Evolutionary conservation across 2,888 invertebrate species (phyloP).

Genomic region (Crepidodera aurea): DNA sequence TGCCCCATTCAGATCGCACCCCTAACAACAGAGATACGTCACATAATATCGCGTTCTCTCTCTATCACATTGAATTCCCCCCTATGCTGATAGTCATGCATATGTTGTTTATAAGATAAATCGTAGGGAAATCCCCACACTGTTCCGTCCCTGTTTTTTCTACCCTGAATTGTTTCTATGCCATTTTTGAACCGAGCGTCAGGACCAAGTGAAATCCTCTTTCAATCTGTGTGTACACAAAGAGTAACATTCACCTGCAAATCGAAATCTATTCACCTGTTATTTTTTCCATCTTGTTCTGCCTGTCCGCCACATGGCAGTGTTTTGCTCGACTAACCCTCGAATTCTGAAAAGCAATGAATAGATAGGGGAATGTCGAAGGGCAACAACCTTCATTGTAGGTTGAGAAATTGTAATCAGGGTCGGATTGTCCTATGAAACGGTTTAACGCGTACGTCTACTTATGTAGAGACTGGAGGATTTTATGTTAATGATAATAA

Average conservation of each 20-base stretch:
- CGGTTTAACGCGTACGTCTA: neutral
- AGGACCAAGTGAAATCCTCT: neutral
- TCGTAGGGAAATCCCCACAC: no score
- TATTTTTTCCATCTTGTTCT: neutral
- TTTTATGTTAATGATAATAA: no score
- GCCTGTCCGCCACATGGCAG: constrained; percentile 8
- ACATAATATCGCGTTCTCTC: no score
- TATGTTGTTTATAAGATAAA: no score
- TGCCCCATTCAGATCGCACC: no score
- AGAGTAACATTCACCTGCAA: constrained; percentile 5
- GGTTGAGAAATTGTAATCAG: constrained; percentile 1
- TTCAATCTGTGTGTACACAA: neutral
- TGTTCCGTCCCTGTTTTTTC: no score
- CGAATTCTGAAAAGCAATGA: constrained; percentile 12
- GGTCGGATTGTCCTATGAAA: no score
- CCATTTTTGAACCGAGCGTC: no score
- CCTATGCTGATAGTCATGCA: no score
- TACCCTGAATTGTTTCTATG: neutral
- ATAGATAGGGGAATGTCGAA: constrained; percentile 13
- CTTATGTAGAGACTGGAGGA: no score
- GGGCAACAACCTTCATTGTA: constrained; percentile 16
- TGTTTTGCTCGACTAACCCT: constrained; percentile 17
- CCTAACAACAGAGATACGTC: no score
- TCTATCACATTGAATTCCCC: no score
- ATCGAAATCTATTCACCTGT: constrained; percentile 17